These are phyloP conservation scores for Babyrousa celebensis DNA, from an alignment of 2,797 vertebrate genomes.

Conservation along the genomic window DNA sequence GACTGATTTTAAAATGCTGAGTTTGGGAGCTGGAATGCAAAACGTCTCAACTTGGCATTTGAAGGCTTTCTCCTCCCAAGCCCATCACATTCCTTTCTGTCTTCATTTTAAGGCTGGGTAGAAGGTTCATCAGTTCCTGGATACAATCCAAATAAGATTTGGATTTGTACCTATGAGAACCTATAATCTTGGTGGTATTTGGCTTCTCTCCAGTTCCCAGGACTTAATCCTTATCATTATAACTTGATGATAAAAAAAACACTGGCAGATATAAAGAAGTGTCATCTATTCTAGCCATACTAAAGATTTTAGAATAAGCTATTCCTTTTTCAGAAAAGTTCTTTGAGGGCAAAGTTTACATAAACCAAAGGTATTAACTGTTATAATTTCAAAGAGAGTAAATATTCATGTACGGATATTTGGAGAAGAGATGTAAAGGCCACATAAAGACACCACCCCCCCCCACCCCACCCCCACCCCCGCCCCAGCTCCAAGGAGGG, in stretches of 20 bases:
- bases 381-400: conserved; percentile 38
- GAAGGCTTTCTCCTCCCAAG: neutral
- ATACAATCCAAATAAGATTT: conserved; percentile 22
- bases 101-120: neutral
- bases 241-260: conserved; percentile 20
- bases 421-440: neutral
- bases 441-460: neutral
- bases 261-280: neutral
- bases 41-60: conserved; percentile 41
- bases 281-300: conserved; percentile 29
- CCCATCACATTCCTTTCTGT: neutral
- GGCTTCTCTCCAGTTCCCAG: conserved; percentile 4
- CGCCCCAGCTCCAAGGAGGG: neutral
- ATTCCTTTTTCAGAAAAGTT: neutral
- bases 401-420: neutral
- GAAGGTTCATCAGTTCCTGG: neutral
- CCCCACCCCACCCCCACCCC: neutral
- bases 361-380: conserved; percentile 19
- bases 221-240: neutral
- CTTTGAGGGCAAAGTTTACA: neutral
- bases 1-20: conserved; percentile 53
- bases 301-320: conserved; percentile 60
- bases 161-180: neutral
- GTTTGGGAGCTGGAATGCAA: conserved; percentile 60
- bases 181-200: neutral